Percentiles rank a stretch among this genome's conserved stretches.
These are phyloP conservation scores for Sturnus vulgaris DNA, from an alignment of 2,113 vertebrate genomes.

Conservation along the genomic window DNA sequence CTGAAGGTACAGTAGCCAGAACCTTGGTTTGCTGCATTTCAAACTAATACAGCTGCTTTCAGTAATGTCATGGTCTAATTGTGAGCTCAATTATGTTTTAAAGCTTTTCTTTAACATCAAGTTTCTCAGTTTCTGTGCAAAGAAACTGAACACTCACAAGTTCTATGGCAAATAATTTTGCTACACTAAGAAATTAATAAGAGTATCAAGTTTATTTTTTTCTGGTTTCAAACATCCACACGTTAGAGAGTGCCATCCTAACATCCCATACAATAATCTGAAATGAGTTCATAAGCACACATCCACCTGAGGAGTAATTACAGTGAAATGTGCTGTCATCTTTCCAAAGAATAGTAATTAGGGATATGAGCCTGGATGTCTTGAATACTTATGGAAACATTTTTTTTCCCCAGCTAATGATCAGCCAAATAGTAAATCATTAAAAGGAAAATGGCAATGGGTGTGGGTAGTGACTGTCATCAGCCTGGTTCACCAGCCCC, in stretches of 20 bases:
- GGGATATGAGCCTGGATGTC: slow-evolving; percentile 16
- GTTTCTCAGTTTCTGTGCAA: not conserved
- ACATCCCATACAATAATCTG: slow-evolving; percentile 1
- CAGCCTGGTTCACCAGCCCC: not conserved
- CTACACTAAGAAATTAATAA: not conserved
- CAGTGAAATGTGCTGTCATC: slow-evolving; percentile 29
- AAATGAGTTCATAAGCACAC: slow-evolving; percentile 7
- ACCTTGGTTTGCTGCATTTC: not conserved
- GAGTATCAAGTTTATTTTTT: not conserved
- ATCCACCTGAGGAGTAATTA: slow-evolving; percentile 50
- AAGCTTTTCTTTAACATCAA: not conserved
- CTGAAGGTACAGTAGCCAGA: not conserved
- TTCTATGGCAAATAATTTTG: not conserved
- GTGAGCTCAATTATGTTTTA: not conserved
- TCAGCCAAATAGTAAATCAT: slow-evolving; percentile 33
- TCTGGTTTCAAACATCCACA: not conserved
- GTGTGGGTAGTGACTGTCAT: not conserved
- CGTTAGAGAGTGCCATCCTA: not conserved
- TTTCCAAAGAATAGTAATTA: slow-evolving; percentile 48
- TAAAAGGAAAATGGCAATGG: slow-evolving; percentile 31
- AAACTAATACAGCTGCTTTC: not conserved
- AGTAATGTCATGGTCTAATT: not conserved
- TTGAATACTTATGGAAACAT: slow-evolving; percentile 34
- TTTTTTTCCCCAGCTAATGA: slow-evolving; percentile 31
- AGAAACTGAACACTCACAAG: not conserved